Percentiles rank a stretch among this genome's conserved stretches.
phyloP scores from a whole-genome alignment of 2,888 invertebrate species.

The Osedax fenrisi region DNA sequence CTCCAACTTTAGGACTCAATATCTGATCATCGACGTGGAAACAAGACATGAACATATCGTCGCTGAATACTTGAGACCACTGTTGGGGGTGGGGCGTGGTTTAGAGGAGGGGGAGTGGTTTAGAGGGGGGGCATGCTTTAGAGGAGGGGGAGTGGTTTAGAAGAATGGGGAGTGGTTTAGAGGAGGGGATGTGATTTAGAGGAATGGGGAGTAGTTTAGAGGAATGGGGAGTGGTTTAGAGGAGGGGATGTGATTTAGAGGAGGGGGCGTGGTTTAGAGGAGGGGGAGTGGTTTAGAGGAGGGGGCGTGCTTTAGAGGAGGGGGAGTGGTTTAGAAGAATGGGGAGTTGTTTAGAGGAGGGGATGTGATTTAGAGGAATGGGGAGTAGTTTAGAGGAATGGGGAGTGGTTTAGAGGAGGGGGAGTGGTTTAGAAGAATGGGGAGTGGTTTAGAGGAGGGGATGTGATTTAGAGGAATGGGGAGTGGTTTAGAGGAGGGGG shows the following conservation, averaged over 20 bases:
- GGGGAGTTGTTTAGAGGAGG: neutral
- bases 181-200: neutral
- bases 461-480: neutral
- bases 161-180: neutral
- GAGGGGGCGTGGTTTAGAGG: neutral
- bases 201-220: neutral
- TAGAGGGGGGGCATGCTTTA: neutral
- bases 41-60: slow-evolving; percentile 53
- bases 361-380: slow-evolving; percentile 23
- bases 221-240: neutral
- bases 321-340: neutral
- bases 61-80: slow-evolving; percentile 55
- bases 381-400: neutral
- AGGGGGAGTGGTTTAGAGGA: neutral
- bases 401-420: no score
- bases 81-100: neutral
- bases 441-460: neutral
- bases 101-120: neutral
- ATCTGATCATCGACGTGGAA: slow-evolving; percentile 51
- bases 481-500: neutral
- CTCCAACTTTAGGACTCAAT: slow-evolving; percentile 50
- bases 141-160: neutral
- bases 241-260: neutral
- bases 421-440: no score
- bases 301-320: neutral